These are phyloP conservation scores for Amiota mariae DNA, from an alignment of 2,888 invertebrate genomes.

Conservation along the genomic window DNA sequence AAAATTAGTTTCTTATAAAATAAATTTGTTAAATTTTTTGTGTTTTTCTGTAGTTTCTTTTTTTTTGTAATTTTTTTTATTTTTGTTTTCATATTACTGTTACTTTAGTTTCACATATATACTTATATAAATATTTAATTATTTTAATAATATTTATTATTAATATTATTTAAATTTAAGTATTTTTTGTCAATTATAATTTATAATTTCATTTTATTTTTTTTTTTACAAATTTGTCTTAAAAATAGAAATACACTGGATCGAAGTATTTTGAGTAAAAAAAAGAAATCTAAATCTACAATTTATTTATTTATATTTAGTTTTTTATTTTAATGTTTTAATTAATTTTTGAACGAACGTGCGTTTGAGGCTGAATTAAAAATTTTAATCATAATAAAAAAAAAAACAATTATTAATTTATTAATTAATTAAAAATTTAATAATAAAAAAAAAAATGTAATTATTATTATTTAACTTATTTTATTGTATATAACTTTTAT, in stretches of 20 bases:
- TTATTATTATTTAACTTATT: slow-evolving; percentile 57
- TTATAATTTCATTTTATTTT: slow-evolving; percentile 39
- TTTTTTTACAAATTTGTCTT: slow-evolving; percentile 46
- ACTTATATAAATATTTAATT: slow-evolving; percentile 7
- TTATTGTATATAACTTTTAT: slow-evolving; percentile 64
- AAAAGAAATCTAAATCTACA: slow-evolving; percentile 36
- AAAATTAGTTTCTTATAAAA: slow-evolving; percentile 11
- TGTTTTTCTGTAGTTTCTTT: slow-evolving; percentile 52
- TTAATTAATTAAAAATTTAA: slow-evolving; percentile 27
- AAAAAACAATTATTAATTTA: slow-evolving; percentile 37
- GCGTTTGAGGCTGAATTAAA: slow-evolving; percentile 13
- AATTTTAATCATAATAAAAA: slow-evolving; percentile 6
- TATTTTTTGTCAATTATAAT: slow-evolving; percentile 34
- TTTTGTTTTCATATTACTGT: too few species aligned
- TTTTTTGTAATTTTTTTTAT: slow-evolving; percentile 45
- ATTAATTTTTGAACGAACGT: slow-evolving; percentile 32
- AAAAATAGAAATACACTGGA: slow-evolving; percentile 60
- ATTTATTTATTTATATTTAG: slow-evolving; percentile 35
- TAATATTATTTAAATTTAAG: slow-evolving; percentile 10
- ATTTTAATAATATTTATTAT: slow-evolving; percentile 1
- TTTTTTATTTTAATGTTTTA: slow-evolving; percentile 32
- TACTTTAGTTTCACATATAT: too few species aligned
- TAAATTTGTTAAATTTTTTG: not conserved
- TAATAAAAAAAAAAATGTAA: not conserved
- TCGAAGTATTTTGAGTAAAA: slow-evolving; percentile 42